Evolutionary conservation across 2,888 invertebrate species (phyloP).

Genomic region (Sarcophaga rosellei): DNA sequence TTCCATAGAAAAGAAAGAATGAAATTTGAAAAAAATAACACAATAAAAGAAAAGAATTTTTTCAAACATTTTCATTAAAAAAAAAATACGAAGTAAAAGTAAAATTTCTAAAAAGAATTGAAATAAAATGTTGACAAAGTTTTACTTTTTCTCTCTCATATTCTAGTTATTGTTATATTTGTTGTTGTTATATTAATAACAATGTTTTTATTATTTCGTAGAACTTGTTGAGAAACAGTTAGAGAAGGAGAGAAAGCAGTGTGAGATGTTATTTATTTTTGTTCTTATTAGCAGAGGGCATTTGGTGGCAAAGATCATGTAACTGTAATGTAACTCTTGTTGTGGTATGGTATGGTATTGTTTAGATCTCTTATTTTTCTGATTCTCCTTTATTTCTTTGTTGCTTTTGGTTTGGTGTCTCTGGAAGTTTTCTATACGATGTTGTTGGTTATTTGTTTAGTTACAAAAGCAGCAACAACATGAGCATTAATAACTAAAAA

Average conservation of each 20-base stretch:
- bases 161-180: conserved; percentile 11
- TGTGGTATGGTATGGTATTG: background rate
- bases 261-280: background rate
- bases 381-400: background rate
- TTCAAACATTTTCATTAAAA: conserved; percentile 28
- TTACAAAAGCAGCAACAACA: conserved; percentile 30
- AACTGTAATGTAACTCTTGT: background rate
- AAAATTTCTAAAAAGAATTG: conserved; percentile 2
- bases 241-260: background rate
- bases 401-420: conserved; percentile 16
- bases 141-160: conserved; percentile 24
- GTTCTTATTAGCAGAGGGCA: background rate
- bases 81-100: conserved; percentile 12
- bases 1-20: conserved; percentile 20
- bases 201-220: conserved; percentile 13
- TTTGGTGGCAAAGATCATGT: background rate
- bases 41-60: conserved; percentile 29
- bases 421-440: conserved; percentile 20
- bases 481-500: conserved; percentile 9
- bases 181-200: conserved; percentile 32
- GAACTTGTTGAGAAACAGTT: conserved; percentile 29
- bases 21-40: background rate
- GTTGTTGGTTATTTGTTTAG: conserved; percentile 8
- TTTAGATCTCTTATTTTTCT: conserved; percentile 22
- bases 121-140: conserved; percentile 63